Percentiles rank a stretch among this genome's conserved stretches.
Conservation (phyloP, 2,113 vertebrate species). For the Elachura formosa region DNA sequence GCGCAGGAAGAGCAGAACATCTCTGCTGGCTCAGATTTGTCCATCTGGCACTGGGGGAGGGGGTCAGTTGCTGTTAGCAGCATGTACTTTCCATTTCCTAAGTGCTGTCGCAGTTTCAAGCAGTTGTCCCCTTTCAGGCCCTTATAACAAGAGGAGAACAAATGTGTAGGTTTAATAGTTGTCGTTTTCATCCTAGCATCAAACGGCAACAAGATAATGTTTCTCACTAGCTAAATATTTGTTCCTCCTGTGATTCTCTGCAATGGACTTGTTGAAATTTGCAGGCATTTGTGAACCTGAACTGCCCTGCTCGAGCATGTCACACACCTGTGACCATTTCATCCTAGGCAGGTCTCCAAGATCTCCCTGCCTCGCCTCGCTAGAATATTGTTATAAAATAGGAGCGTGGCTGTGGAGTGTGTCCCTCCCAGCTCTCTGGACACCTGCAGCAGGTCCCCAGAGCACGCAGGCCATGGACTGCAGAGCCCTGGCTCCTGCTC, state of each 20-base stretch:
- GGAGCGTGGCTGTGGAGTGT: not conserved
- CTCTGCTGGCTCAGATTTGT: not conserved
- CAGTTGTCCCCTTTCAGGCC: not conserved
- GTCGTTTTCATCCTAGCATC: not conserved
- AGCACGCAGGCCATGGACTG: fast-evolving
- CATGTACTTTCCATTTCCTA: not conserved
- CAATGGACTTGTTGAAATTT: not conserved
- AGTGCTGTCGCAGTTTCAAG: not conserved
- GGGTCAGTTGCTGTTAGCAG: not conserved
- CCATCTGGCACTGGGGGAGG: not conserved
- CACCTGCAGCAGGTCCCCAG: not conserved
- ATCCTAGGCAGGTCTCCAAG: not conserved
- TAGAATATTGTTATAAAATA: not conserved
- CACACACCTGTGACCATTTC: not conserved
- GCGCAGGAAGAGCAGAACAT: not conserved
- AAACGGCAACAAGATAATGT: not conserved
- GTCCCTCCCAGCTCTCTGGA: not conserved
- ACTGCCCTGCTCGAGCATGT: not conserved
- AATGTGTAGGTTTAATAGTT: not conserved
- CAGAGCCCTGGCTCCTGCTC: not conserved
- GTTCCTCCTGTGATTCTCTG: not conserved
- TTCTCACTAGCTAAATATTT: not conserved
- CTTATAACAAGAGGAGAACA: not conserved
- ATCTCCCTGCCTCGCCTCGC: not conserved
- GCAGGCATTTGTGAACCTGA: not conserved